These are phyloP conservation scores for Osmoderma eremita DNA, from an alignment of 2,888 invertebrate species.

Conservation along the genomic window DNA sequence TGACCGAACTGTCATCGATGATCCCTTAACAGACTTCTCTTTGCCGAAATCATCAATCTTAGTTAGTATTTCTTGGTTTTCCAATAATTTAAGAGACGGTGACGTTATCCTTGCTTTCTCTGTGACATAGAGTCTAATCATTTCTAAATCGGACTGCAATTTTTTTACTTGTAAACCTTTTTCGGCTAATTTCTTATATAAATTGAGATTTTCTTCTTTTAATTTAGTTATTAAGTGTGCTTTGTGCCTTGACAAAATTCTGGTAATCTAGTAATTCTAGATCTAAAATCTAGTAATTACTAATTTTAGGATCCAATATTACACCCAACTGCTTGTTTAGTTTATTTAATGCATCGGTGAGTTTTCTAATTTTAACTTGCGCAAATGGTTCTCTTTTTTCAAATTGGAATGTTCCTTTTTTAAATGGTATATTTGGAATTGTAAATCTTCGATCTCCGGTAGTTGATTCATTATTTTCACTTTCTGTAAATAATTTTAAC, in stretches of 20 bases:
- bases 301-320: constrained; percentile 51
- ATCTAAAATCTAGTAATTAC: too few species aligned
- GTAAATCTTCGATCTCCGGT: constrained; percentile 50
- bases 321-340: constrained; percentile 54
- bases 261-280: too few species aligned
- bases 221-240: constrained; percentile 48
- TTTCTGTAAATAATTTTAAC: constrained; percentile 1
- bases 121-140: constrained; percentile 44
- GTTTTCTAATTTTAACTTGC: constrained; percentile 55
- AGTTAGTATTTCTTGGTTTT: constrained; percentile 14
- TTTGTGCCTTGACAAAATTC: constrained; percentile 48
- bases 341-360: constrained; percentile 53
- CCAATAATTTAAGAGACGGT: constrained; percentile 26
- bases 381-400: constrained; percentile 53
- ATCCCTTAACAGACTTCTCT: not conserved
- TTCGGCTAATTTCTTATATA: constrained; percentile 45
- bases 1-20: not conserved
- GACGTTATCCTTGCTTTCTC: constrained; percentile 26
- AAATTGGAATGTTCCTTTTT: constrained; percentile 52
- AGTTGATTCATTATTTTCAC: constrained; percentile 36
- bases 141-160: constrained; percentile 46
- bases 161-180: constrained; percentile 46
- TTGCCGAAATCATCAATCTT: not conserved
- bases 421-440: constrained; percentile 52
- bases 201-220: constrained; percentile 44